Percentiles rank a stretch among this genome's conserved stretches.
These are phyloP conservation scores for Onychomys leucogaster DNA, from an alignment of 2,797 vertebrate genomes.

Conservation along the genomic window DNA sequence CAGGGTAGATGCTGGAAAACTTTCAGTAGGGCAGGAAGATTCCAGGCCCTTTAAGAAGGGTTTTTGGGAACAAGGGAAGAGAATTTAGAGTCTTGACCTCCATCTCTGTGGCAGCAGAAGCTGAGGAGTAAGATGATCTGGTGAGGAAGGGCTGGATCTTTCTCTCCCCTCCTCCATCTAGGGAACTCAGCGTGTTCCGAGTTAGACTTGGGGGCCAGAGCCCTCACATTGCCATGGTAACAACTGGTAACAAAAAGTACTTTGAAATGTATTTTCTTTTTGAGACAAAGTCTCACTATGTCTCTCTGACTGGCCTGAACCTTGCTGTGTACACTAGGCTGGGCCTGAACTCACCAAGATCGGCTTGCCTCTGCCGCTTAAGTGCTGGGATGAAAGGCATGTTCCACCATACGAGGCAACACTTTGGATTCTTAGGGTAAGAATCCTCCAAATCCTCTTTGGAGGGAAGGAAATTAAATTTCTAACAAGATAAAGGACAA, in stretches of 20 bases:
- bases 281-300: background rate
- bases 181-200: background rate
- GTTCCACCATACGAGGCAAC: background rate
- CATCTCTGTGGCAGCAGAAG: background rate
- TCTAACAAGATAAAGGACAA: background rate
- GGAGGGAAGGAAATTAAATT: background rate
- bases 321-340: background rate
- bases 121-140: background rate
- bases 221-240: too few species aligned
- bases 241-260: background rate
- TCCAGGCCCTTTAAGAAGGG: background rate
- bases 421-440: background rate
- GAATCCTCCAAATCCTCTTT: background rate
- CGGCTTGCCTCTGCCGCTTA: background rate
- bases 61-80: background rate
- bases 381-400: background rate
- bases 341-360: background rate
- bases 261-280: background rate
- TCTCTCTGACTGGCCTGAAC: background rate
- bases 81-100: background rate
- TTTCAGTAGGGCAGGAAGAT: background rate
- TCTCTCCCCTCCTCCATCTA: background rate
- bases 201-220: background rate
- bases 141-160: too few species aligned
- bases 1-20: background rate